Evolutionary conservation across 2,888 invertebrate species (phyloP).

Genomic region (Pollenia labialis): DNA sequence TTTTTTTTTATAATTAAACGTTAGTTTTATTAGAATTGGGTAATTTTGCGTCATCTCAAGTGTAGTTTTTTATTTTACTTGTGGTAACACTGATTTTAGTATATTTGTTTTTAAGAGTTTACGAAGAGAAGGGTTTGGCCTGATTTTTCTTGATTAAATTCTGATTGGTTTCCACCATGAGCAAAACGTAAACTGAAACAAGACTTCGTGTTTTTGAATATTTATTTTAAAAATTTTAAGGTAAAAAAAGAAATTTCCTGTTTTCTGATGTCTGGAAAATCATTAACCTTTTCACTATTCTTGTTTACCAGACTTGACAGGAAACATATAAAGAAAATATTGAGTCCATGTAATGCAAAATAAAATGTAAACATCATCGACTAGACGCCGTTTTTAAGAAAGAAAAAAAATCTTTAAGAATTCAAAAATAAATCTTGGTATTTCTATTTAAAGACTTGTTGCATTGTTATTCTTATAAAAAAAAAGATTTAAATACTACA

Average conservation of each 20-base stretch:
- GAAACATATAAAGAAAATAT: neutral
- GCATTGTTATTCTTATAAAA: constrained; percentile 56
- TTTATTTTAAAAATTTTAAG: neutral
- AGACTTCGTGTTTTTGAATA: neutral
- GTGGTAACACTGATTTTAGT: neutral
- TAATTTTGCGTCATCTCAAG: too few relatives aligned
- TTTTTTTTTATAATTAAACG: too few relatives aligned
- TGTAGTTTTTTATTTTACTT: too few relatives aligned
- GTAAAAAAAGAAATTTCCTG: constrained; percentile 6
- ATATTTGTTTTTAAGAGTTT: constrained; percentile 1
- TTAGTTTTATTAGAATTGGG: too few relatives aligned
- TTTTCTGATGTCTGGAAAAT: constrained; percentile 37
- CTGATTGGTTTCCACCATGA: constrained; percentile 4
- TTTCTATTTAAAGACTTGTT: constrained; percentile 61
- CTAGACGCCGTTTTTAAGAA: constrained; percentile 43
- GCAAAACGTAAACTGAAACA: neutral
- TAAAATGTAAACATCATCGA: constrained; percentile 35
- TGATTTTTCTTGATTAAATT: neutral
- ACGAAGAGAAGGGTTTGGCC: neutral
- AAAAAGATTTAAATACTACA: constrained; percentile 37
- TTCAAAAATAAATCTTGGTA: constrained; percentile 9
- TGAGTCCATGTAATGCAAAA: constrained; percentile 45
- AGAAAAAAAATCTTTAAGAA: constrained; percentile 25
- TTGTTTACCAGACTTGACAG: constrained; percentile 26
- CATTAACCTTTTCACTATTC: constrained; percentile 59